Evolutionary conservation across 1,140 invertebrate genomes (phyloP).

Genomic region (Pissodes strobi): DNA sequence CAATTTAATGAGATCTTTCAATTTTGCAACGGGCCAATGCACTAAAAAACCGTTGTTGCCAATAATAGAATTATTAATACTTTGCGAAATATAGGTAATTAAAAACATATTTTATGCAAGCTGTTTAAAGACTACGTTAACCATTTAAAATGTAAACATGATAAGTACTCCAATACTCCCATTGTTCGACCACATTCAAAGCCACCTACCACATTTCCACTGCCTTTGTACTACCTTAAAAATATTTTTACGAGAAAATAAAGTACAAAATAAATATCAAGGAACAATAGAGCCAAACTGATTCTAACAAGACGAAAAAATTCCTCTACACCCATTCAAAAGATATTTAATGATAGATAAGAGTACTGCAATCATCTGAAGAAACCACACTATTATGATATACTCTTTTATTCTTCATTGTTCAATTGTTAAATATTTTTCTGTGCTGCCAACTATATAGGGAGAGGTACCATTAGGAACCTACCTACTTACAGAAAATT

Average conservation of each 20-base stretch:
- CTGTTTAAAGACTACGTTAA: too few species aligned
- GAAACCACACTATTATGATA: slow-evolving; percentile 29
- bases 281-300: slow-evolving; percentile 7
- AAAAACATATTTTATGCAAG: too few species aligned
- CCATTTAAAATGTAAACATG: too few species aligned
- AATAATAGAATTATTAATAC: too few species aligned
- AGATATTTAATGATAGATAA: slow-evolving; percentile 29
- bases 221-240: not conserved
- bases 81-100: too few species aligned
- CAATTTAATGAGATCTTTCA: slow-evolving; percentile 1
- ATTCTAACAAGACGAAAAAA: slow-evolving; percentile 10
- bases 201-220: not conserved
- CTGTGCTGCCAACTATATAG: not conserved
- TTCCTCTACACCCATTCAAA: slow-evolving; percentile 8
- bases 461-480: slow-evolving; percentile 14
- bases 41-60: too few species aligned
- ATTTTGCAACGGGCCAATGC: not conserved
- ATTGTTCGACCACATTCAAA: not conserved
- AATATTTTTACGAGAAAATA: slow-evolving; percentile 7
- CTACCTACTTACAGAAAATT: slow-evolving; percentile 20
- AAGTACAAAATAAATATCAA: slow-evolving; percentile 6
- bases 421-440: slow-evolving; percentile 31
- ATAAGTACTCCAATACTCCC: too few species aligned
- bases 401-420: slow-evolving; percentile 33
- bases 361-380: slow-evolving; percentile 26